Percentiles rank a stretch among this genome's conserved stretches.
Evolutionary conservation across 2,888 invertebrate genomes (phyloP).

Genomic region (Iselma pallidipennis): DNA sequence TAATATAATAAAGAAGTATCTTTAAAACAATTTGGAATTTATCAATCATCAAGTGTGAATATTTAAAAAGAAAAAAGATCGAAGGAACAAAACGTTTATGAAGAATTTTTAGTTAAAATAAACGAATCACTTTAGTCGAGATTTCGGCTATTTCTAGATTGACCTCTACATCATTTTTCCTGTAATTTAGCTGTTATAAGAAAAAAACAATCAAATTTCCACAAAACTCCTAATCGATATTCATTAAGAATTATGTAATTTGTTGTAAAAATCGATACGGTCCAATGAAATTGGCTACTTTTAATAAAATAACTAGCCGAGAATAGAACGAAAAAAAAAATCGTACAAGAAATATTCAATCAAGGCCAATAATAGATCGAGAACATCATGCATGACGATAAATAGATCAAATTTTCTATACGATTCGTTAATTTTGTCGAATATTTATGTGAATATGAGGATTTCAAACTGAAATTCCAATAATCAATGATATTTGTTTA

Average conservation of each 20-base stretch:
- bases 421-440: too few species aligned
- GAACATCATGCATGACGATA: background rate
- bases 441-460: background rate
- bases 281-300: too few species aligned
- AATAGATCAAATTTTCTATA: background rate
- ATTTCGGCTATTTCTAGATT: background rate
- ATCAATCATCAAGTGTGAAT: background rate
- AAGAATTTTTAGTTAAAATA: background rate
- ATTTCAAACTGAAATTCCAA: background rate
- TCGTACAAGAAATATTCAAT: too few species aligned
- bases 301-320: too few species aligned
- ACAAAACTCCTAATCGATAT: too few species aligned
- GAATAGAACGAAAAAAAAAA: too few species aligned
- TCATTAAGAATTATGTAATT: too few species aligned
- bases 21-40: background rate
- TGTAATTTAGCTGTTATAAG: too few species aligned
- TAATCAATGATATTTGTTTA: too few species aligned
- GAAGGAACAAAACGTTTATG: background rate
- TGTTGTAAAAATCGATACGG: too few species aligned
- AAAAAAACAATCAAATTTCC: too few species aligned
- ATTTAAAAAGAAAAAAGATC: background rate
- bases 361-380: background rate
- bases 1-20: background rate
- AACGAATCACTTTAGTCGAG: too few species aligned
- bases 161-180: background rate